Evolutionary conservation across 2,888 invertebrate species (phyloP).

Genomic region (Synergus umbraculus): DNA sequence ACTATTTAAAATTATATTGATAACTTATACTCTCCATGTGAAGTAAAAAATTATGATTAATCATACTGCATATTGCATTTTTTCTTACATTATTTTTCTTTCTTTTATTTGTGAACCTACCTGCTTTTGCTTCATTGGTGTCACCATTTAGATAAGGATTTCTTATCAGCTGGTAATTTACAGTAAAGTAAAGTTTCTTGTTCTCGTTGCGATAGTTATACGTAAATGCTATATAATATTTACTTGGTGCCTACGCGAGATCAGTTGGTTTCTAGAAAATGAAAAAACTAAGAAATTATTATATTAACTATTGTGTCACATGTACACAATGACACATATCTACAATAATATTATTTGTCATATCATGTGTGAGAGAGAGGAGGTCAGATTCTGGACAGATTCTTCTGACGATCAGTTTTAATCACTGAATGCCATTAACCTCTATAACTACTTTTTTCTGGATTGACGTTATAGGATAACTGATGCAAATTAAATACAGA

Average conservation of each 20-base stretch:
- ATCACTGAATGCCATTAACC: constrained; percentile 33
- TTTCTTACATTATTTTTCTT: not conserved
- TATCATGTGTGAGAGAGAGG: not conserved
- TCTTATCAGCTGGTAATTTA: constrained; percentile 48
- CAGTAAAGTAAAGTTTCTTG: constrained; percentile 30
- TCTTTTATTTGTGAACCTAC: not conserved
- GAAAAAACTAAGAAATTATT: too few species aligned
- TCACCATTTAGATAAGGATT: constrained; percentile 11
- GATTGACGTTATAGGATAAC: not conserved
- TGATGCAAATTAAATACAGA: constrained; percentile 9
- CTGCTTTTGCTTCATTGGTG: not conserved
- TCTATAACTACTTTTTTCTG: constrained; percentile 16
- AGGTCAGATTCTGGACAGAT: not conserved
- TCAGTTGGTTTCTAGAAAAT: too few species aligned
- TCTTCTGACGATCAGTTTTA: not conserved
- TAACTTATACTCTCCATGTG: too few species aligned
- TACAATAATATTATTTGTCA: not conserved
- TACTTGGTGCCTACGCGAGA: not conserved
- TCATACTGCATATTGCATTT: not conserved
- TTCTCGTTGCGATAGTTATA: not conserved
- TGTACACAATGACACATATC: not conserved
- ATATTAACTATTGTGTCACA: not conserved
- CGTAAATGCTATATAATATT: not conserved
- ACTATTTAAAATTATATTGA: not conserved
- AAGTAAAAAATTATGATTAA: not conserved